phyloP scores from a whole-genome alignment of 2,797 vertebrate species.

The Sylvilagus floridanus region DNA sequence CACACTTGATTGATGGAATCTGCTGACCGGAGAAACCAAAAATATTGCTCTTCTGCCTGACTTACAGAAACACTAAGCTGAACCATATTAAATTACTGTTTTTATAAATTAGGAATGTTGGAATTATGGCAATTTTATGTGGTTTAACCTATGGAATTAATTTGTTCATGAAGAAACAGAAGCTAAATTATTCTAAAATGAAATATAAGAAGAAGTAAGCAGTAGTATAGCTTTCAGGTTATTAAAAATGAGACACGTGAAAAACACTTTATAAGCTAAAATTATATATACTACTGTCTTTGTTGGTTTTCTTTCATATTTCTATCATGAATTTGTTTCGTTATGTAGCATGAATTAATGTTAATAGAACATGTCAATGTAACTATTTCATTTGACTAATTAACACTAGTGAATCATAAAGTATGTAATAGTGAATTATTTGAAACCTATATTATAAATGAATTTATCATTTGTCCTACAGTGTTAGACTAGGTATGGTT shows the following conservation, averaged over 20 bases:
- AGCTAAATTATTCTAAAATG: background rate
- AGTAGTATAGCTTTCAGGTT: background rate
- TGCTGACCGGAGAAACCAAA: slow-evolving; percentile 23
- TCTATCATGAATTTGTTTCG: background rate
- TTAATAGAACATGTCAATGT: background rate
- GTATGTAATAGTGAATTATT: background rate
- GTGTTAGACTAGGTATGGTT: background rate
- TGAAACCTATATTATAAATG: background rate
- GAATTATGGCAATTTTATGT: slow-evolving; percentile 5
- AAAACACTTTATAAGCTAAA: background rate
- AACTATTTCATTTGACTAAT: background rate
- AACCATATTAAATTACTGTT: slow-evolving; percentile 13
- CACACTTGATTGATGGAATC: slow-evolving; percentile 67
- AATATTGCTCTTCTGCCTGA: slow-evolving; percentile 1
- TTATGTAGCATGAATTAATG: background rate
- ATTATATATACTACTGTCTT: background rate
- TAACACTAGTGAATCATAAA: background rate
- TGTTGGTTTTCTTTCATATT: background rate
- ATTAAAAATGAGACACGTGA: background rate
- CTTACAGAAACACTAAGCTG: slow-evolving; percentile 45
- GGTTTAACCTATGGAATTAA: background rate
- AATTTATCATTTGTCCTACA: background rate
- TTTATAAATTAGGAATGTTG: slow-evolving; percentile 23
- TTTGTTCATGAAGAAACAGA: slow-evolving; percentile 14
- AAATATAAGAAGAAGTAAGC: slow-evolving; percentile 40